phyloP scores from a whole-genome alignment of 2,797 vertebrate species.

The Sebastes taczanowskii region DNA sequence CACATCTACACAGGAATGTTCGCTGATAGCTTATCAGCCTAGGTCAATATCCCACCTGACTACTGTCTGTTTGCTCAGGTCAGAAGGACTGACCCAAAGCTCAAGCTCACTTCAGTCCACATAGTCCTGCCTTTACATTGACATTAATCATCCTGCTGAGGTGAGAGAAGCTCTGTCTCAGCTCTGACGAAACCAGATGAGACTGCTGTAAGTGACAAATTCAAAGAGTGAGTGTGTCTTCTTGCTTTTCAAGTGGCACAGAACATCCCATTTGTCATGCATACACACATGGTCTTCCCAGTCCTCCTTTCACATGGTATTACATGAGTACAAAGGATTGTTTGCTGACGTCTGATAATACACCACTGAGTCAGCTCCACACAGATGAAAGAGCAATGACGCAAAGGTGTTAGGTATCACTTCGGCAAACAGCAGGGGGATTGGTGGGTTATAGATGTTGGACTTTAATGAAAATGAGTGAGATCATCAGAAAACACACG shows the following conservation, averaged over 20 bases:
- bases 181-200: not conserved
- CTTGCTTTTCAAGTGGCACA: not conserved
- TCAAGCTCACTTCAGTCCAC: not conserved
- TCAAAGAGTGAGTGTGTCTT: not conserved
- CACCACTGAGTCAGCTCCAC: constrained; percentile 47
- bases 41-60: constrained; percentile 53
- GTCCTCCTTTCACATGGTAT: not conserved
- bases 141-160: not conserved
- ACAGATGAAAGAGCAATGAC: constrained; percentile 54
- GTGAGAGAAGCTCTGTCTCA: not conserved
- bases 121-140: not conserved
- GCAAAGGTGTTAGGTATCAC: constrained; percentile 50
- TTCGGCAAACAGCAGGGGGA: constrained; percentile 21
- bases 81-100: constrained; percentile 15
- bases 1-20: constrained; percentile 62
- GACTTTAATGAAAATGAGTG: constrained; percentile 16
- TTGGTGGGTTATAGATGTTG: not conserved
- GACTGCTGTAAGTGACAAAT: not conserved
- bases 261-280: not conserved
- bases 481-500: not conserved
- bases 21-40: constrained; percentile 65
- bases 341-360: constrained; percentile 52
- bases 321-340: constrained; percentile 34
- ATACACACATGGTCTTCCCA: not conserved
- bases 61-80: constrained; percentile 55